Percentiles rank a stretch among this genome's conserved stretches.
Conservation (phyloP, 2,113 vertebrate genomes). For the Neodon shergylaensis region DNA sequence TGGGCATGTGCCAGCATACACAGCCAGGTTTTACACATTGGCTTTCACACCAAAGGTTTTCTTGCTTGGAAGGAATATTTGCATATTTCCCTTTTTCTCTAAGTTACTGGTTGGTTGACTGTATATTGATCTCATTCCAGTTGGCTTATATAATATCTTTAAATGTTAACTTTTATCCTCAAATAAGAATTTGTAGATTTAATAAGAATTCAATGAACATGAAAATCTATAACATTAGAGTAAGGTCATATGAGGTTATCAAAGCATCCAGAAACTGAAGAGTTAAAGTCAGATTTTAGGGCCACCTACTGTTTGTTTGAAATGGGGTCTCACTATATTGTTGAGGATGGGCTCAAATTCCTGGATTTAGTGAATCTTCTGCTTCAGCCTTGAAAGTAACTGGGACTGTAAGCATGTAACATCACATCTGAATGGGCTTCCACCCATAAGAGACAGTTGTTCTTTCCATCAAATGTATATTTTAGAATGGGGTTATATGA, state of each 20-base stretch:
- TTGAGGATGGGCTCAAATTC: not conserved
- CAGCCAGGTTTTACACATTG: constrained; percentile 9
- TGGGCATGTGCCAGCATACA: not conserved
- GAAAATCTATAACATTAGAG: constrained; percentile 7
- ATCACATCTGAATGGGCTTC: not conserved
- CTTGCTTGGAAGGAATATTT: constrained; percentile 29
- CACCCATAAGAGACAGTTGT: constrained; percentile 49
- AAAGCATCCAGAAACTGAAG: constrained; percentile 49
- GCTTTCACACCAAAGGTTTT: constrained; percentile 4
- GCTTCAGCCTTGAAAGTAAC: not conserved
- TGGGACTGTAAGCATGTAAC: not conserved
- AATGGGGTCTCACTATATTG: not conserved
- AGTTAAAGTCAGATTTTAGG: constrained; percentile 28
- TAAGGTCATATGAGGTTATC: constrained; percentile 50
- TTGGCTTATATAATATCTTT: constrained; percentile 56
- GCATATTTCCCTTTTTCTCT: not conserved
- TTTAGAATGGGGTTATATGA: constrained; percentile 42
- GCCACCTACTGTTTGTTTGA: not conserved
- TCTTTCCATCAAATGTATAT: constrained; percentile 31
- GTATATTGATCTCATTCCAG: constrained; percentile 7
- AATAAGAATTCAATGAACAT: constrained; percentile 50
- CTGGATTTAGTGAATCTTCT: not conserved
- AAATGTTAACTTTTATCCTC: constrained; percentile 40
- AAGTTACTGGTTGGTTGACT: constrained; percentile 29
- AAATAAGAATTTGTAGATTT: constrained; percentile 57